Base-by-base conservation (phyloP, 2,113 vertebrate genomes). In the Petrocephalus microphthalmus region DNA sequence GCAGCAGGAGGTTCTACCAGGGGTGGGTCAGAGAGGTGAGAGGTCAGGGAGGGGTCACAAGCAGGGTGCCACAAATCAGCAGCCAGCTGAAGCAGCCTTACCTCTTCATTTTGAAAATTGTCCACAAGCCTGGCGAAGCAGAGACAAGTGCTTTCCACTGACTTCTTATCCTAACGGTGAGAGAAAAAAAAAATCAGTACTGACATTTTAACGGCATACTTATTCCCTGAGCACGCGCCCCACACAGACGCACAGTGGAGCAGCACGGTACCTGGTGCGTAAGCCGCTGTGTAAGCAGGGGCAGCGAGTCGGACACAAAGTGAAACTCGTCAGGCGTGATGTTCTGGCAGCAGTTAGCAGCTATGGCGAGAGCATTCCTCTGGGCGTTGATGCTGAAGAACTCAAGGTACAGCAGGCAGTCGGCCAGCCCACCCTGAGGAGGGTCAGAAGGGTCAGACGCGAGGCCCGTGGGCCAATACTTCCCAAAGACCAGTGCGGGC, bases 351-450 rank as follows among this genome's bases (percentile, higher is more conserved):
- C 98, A 99, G 94, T 99, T 99, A 89, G 98, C 98, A 91, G 98
- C 98, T 52, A 99, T 99, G 91, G 98, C 98, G 93, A 99, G 93
- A 3, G 98, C 98, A 67, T 99, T 99, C 94, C 98, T 97, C 95
- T 99, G 98, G 92, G 98, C 98, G 91, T 99, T 99, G 94, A 99
- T 99, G 95, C 98, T 99, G 94, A 99, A 99, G 96, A 99, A 99
- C 91, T 99, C 98, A 89, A 99, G 95, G 93, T 99, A 99, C 22
- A 99, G 94, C 92, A 99, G 96, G 92, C 98, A 99, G 93, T 97
- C 97, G 78, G 98, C 98, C 89, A 99, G 95, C 88, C 98, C 98
- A 92, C 98, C 97, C 98, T 99, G 52, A 47, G 93, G 91, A 47
- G 91, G 71, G 87, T 89, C 22, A 37, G 37, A 84, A 84, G 29